phyloP scores from a whole-genome alignment of 2,113 vertebrate genomes.

The Mionectes macconnelli region DNA sequence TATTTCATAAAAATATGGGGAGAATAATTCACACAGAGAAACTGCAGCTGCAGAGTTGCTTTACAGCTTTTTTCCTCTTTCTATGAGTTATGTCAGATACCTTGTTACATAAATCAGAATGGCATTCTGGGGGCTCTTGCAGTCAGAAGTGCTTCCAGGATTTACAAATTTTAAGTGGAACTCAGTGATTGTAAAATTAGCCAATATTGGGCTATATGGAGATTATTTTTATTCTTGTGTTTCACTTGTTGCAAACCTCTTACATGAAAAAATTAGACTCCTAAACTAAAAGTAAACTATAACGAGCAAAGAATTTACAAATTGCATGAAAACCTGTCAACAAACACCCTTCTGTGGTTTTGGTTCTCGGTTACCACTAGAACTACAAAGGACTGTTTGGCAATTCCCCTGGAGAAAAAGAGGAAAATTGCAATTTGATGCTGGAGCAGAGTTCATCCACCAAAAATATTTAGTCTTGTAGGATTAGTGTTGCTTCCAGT shows the following conservation, averaged over 20 bases:
- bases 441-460: neutral
- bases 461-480: neutral
- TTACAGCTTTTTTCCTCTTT: neutral
- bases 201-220: neutral
- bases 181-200: neutral
- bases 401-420: neutral
- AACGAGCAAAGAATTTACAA: neutral
- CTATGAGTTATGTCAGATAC: neutral
- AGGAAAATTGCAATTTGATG: neutral
- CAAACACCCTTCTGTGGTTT: neutral
- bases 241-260: neutral
- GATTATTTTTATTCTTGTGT: neutral
- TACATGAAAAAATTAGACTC: neutral
- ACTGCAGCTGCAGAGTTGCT: neutral
- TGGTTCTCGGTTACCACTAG: neutral
- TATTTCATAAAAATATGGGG: neutral
- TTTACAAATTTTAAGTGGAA: neutral
- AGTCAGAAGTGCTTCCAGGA: neutral
- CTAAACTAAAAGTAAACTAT: neutral
- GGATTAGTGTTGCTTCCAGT: neutral
- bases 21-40: conserved; percentile 8
- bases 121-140: neutral
- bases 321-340: neutral
- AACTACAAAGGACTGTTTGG: neutral
- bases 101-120: neutral